A percentile compares a stretch with the other conserved stretches of the same genome.
phyloP scores from a whole-genome alignment of 2,888 invertebrate species.

The Sphaerophoria taeniata region DNA sequence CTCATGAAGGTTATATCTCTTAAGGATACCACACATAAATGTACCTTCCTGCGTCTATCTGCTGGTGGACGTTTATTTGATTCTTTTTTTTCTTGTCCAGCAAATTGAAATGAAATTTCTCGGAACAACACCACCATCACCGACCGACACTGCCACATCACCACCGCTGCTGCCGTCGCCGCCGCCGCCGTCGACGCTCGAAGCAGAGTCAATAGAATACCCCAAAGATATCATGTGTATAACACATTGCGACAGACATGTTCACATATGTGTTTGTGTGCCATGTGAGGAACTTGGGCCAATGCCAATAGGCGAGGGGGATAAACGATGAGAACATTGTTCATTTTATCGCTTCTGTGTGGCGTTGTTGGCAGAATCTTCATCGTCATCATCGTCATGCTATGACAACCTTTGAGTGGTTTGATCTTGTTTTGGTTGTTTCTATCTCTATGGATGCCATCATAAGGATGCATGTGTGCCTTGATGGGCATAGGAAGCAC shows the following conservation, averaged over 20 bases:
- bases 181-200: too few species aligned
- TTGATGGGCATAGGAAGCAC: background rate
- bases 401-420: constrained; percentile 64
- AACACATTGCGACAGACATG: constrained; percentile 8
- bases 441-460: constrained; percentile 29
- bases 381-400: constrained; percentile 30
- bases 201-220: constrained; percentile 11
- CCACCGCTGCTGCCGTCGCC: too few species aligned
- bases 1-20: constrained; percentile 22
- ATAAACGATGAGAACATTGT: constrained; percentile 60
- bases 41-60: background rate
- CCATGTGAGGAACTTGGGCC: background rate
- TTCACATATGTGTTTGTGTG: background rate
- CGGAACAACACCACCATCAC: constrained; percentile 52
- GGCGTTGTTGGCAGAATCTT: background rate
- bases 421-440: constrained; percentile 26
- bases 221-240: constrained; percentile 42
- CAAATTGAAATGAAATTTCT: constrained; percentile 70
- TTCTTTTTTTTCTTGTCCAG: constrained; percentile 12
- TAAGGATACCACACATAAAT: background rate
- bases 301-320: background rate
- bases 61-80: background rate
- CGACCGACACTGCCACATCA: background rate
- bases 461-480: background rate
- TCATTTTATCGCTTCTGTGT: constrained; percentile 43